A percentile compares a stretch with the other conserved stretches of the same genome.
Conservation (phyloP, 1,140 invertebrate species). For the Rhizoglyphus robini region DNA sequence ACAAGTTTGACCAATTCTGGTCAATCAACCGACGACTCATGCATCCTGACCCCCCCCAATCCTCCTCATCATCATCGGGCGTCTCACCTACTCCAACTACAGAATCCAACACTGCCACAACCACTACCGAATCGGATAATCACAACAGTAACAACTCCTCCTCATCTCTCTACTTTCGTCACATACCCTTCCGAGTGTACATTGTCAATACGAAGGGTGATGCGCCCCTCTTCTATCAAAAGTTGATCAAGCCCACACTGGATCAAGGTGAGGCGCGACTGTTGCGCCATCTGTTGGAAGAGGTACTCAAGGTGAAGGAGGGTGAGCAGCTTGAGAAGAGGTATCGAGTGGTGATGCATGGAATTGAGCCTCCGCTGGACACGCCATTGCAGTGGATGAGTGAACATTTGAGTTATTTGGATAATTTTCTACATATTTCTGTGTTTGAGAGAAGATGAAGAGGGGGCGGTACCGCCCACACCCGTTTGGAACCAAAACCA, state of each 20-base stretch:
- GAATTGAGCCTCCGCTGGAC: slow-evolving; percentile 65
- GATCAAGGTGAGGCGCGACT: slow-evolving; percentile 31
- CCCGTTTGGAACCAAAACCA: no score
- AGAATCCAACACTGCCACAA: slow-evolving; percentile 10
- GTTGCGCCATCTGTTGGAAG: slow-evolving; percentile 30
- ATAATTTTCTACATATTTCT: slow-evolving; percentile 82
- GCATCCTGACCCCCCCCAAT: slow-evolving; percentile 41
- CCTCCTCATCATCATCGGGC: not conserved
- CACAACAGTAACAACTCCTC: not conserved
- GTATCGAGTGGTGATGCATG: slow-evolving; percentile 63
- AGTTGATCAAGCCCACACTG: slow-evolving; percentile 47
- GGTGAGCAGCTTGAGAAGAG: slow-evolving; percentile 18
- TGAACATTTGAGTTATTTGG: slow-evolving; percentile 92
- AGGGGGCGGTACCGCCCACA: no score
- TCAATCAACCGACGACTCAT: slow-evolving; percentile 85
- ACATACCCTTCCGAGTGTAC: slow-evolving; percentile 83
- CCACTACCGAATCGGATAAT: slow-evolving; percentile 31
- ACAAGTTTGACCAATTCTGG: slow-evolving; percentile 99
- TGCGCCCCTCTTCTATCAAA: slow-evolving; percentile 42
- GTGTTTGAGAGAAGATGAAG: not conserved
- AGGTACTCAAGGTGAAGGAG: slow-evolving; percentile 26
- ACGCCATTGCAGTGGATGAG: slow-evolving; percentile 95
- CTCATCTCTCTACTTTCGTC: slow-evolving; percentile 59
- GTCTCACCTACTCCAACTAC: not conserved
- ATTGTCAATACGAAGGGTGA: slow-evolving; percentile 22